Evolutionary conservation across 2,113 vertebrate species (phyloP).

Genomic region (Etia nguti): DNA sequence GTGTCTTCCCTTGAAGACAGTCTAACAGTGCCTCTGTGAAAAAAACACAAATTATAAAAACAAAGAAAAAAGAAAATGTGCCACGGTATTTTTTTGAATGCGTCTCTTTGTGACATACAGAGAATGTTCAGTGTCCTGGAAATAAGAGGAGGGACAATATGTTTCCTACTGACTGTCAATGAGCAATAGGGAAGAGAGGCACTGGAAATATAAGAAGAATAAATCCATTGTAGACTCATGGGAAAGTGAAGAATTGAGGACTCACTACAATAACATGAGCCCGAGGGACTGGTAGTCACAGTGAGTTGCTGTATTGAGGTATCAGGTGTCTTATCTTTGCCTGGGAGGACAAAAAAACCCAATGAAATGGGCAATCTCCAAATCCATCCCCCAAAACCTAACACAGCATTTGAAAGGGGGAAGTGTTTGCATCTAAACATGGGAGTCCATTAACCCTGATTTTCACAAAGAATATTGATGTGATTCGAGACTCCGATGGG

Average conservation of each 20-base stretch:
- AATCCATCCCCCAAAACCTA: background rate
- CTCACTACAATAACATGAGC: constrained; percentile 13
- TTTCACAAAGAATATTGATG: constrained; percentile 16
- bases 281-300: background rate
- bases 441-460: constrained; percentile 35
- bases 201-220: constrained; percentile 43
- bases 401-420: background rate
- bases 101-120: background rate
- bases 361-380: background rate
- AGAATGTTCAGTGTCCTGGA: background rate
- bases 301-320: background rate
- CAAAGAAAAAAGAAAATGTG: background rate
- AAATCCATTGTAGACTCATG: constrained; percentile 49
- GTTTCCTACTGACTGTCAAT: constrained; percentile 21
- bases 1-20: background rate
- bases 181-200: background rate
- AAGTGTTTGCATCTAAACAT: constrained; percentile 32
- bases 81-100: background rate
- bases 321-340: constrained; percentile 9
- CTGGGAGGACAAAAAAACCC: background rate
- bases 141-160: background rate
- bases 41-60: background rate
- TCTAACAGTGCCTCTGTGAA: background rate
- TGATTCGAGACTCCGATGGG: background rate
- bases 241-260: constrained; percentile 42